Base-by-base conservation (phyloP, 2,113 vertebrate species). In the Ictidomys tridecemlineatus region DNA sequence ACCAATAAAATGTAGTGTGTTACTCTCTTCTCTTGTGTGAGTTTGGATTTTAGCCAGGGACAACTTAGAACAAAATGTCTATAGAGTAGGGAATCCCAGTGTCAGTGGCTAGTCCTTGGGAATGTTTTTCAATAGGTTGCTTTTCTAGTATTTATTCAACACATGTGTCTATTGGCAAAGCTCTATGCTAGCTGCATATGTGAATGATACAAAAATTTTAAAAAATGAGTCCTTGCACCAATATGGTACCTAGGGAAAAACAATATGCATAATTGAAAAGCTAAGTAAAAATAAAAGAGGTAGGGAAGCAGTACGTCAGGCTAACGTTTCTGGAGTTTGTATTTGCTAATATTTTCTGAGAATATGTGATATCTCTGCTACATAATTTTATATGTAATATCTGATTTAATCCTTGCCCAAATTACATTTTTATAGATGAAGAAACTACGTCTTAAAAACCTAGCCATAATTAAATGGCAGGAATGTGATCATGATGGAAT, bases 341-440 rank as follows among this genome's bases (percentile, higher is more conserved):
- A 58, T n/a, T 67, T 53, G 5, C 63, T 91, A 61, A 42, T 42
- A 42, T 79, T 39, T 78, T 74, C 91, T 91, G 85, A 61, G 39
- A 84, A 18, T 63, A 53, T 16, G 16, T 80, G 39, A 16, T 17
- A 58, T 76, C 42, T 94, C n/a, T 56, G 32, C 22, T 78, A 65
- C 37, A 70, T 74, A 91, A 80, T 72, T 85, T 79, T 18, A 85
- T 74, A 63, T 10, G n/a, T 45, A 82, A 51, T 3, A 74, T 72
- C 16, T 73, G 22, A 86, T 90, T 88, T 61, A 85, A 30, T 94
- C 5, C 39, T 90, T 93, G 72, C 17, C 63, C 22, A 79, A 94
- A 63, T 63, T 65, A 91, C 61, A 76, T 94, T 91, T 97, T 91
- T 91, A 51, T 32, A 80, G 37, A 74, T 76, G 58, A 82, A 70